Base-by-base conservation (phyloP, 1,140 invertebrate species). In the Solenopsis fugax region DNA sequence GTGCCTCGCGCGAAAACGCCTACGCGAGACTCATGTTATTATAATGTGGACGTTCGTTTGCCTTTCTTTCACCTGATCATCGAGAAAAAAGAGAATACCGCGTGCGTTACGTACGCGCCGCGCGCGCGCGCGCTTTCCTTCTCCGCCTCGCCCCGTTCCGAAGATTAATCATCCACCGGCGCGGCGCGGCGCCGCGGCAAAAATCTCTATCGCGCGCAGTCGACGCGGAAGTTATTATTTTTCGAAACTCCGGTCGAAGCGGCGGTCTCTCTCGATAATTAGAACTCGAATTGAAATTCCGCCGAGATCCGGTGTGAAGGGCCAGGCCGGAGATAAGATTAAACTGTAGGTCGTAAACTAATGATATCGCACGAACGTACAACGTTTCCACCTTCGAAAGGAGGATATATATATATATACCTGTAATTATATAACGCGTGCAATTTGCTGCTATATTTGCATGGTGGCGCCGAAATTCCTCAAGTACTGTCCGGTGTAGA, bases 401-500 rank as follows among this genome's bases (percentile, higher is more conserved):
- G 34, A 12, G 21, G 0, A 13, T 5, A n/a, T 29, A 29, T 29
- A 29, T 29, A 29, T 29, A n/a, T n/a, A n/a, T 13, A 67, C 24
- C 34, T 71, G n/a, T n/a, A 81, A 71, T 81, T 81, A 67, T 41
- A 54, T 41, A 62, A 41, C 48, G 48, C 24, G 50, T 24, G 21
- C 37, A 80, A 80, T 80, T 80, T 45, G 58, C 9, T 34, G 48
- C 45, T 37, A 21, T 72, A 60, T 60, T 82, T 60, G 24, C 54
- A 48, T 4, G 37, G 52, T 48, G 54, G 80, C 80, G 80, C 80
- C 80, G 80, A 82, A 82, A 82, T 82, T 73, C 67, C 52, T 34
- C n/a, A 34, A 24, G 5, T 18, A n/a, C 56, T 24, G 24, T 24
- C 6, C 34, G 52, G 4, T 45, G 34, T 37, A 81, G 29, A 41